phyloP scores from a whole-genome alignment of 1,140 invertebrate species.

The Apis florea region DNA sequence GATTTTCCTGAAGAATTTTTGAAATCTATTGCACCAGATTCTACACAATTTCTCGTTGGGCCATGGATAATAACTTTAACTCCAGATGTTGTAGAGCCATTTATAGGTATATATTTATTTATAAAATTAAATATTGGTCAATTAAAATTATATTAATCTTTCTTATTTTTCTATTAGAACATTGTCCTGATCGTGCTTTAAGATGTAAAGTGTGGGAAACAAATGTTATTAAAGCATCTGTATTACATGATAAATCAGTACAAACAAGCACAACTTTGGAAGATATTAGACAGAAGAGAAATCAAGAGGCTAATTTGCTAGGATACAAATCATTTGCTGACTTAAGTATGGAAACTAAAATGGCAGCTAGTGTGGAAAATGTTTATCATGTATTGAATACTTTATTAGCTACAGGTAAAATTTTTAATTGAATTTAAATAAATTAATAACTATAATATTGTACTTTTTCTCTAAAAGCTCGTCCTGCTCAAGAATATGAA shows the following conservation, averaged over 20 bases:
- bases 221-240: slow-evolving; percentile 86
- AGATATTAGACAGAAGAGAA: slow-evolving; percentile 86
- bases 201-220: slow-evolving; percentile 93
- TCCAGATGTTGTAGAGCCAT: slow-evolving; percentile 85
- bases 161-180: slow-evolving; percentile 79
- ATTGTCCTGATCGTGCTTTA: slow-evolving; percentile 88
- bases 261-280: slow-evolving; percentile 89
- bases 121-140: not conserved
- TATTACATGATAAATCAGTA: slow-evolving; percentile 83
- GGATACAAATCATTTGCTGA: slow-evolving; percentile 90
- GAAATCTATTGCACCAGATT: slow-evolving; percentile 84
- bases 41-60: slow-evolving; percentile 83
- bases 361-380: slow-evolving; percentile 92
- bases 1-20: slow-evolving; percentile 89
- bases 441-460: slow-evolving; percentile 26
- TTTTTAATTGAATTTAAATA: slow-evolving; percentile 6
- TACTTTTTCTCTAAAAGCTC: slow-evolving; percentile 77
- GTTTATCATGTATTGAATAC: slow-evolving; percentile 87
- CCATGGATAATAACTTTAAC: slow-evolving; percentile 91
- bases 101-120: slow-evolving; percentile 76
- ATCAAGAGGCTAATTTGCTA: slow-evolving; percentile 87
- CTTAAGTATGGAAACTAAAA: slow-evolving; percentile 96
- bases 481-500: slow-evolving; percentile 88
- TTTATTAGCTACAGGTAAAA: slow-evolving; percentile 83
- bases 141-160: not conserved